Evolutionary conservation across 2,888 invertebrate genomes (phyloP).

Genomic region (Carpatolechia fugitivella): DNA sequence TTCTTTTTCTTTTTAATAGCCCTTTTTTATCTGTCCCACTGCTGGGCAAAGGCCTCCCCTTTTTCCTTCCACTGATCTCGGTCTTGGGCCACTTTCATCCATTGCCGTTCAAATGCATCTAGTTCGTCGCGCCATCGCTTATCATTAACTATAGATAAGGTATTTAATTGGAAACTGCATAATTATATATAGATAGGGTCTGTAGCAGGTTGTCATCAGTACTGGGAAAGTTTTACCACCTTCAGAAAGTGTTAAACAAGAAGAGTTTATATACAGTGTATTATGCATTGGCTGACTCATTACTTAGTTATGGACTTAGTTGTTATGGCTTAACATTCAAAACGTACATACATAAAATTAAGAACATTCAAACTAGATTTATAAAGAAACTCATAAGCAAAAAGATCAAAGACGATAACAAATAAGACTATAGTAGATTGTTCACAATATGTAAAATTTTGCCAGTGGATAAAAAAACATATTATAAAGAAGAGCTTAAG

Average conservation of each 20-base stretch:
- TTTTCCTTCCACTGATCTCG: too few relatives aligned
- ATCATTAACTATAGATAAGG: too few relatives aligned
- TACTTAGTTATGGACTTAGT: background rate
- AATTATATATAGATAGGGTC: too few relatives aligned
- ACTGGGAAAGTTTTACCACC: background rate
- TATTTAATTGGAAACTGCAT: too few relatives aligned
- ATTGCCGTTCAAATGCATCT: too few relatives aligned
- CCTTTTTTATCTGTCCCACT: too few relatives aligned
- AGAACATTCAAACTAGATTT: background rate
- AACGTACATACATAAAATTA: background rate
- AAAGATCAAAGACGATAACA: background rate
- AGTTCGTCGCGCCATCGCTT: too few relatives aligned
- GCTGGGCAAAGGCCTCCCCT: too few relatives aligned
- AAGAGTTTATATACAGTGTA: background rate
- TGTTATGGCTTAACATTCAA: background rate
- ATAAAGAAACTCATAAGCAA: background rate
- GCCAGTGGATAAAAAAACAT: background rate
- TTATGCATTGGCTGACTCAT: background rate
- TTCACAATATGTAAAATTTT: background rate
- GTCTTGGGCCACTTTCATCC: too few relatives aligned
- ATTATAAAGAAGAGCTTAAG: background rate
- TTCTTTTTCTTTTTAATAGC: too few relatives aligned
- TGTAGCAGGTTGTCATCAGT: too few relatives aligned
- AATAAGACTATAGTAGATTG: background rate
- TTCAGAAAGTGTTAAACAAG: background rate